A percentile compares a stretch with the other conserved stretches of the same genome.
Evolutionary conservation across 2,888 invertebrate genomes (phyloP).

Genomic region (Matsumyia berberina): DNA sequence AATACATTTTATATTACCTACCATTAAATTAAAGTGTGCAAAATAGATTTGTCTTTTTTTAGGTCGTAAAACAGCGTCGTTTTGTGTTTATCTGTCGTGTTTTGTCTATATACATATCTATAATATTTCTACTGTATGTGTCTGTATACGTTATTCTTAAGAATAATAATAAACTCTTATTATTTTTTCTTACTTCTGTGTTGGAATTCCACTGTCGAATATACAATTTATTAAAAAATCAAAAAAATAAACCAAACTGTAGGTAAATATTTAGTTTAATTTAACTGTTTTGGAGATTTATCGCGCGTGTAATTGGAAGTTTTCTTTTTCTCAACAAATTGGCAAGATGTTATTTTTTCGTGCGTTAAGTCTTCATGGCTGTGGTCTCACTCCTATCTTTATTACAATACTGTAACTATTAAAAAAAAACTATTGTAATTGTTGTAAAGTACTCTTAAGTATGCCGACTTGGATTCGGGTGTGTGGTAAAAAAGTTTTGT

Average conservation of each 20-base stretch:
- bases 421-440: slow-evolving; percentile 69
- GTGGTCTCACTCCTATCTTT: slow-evolving; percentile 56
- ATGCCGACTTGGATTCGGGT: slow-evolving; percentile 66
- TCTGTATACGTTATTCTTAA: slow-evolving; percentile 69
- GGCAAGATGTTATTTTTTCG: not conserved
- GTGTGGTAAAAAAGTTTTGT: slow-evolving; percentile 71
- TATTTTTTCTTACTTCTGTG: slow-evolving; percentile 67
- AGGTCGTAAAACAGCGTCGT: slow-evolving; percentile 74
- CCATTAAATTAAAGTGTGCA: slow-evolving; percentile 67
- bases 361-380: slow-evolving; percentile 57
- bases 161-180: slow-evolving; percentile 62
- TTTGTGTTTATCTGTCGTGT: slow-evolving; percentile 76
- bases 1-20: slow-evolving; percentile 20
- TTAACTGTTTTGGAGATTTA: slow-evolving; percentile 54
- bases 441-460: slow-evolving; percentile 69
- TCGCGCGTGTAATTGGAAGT: slow-evolving; percentile 5
- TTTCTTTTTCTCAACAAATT: not conserved
- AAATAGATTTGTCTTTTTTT: slow-evolving; percentile 73
- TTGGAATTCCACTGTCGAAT: slow-evolving; percentile 67
- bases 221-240: slow-evolving; percentile 27
- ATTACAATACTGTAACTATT: slow-evolving; percentile 51
- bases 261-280: slow-evolving; percentile 72
- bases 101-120: slow-evolving; percentile 70
- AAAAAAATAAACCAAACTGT: slow-evolving; percentile 37
- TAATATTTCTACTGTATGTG: slow-evolving; percentile 70